phyloP scores from a whole-genome alignment of 2,797 vertebrate genomes.

The Lepidocolaptes lacrymiger region DNA sequence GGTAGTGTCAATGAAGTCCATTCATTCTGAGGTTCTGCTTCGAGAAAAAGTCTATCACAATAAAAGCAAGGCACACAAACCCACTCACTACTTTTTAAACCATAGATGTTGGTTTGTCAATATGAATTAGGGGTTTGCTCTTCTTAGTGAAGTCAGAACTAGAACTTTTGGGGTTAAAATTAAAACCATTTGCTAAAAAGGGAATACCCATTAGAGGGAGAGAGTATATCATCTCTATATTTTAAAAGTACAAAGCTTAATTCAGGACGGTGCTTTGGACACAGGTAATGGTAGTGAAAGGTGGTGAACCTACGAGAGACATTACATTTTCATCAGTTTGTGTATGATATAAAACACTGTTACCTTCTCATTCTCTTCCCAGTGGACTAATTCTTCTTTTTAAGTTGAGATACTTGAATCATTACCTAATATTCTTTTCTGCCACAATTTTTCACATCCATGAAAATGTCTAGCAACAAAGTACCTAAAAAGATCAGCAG shows the following conservation, averaged over 20 bases:
- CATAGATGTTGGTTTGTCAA: not conserved
- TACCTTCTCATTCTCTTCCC: not conserved
- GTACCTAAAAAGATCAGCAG: not conserved
- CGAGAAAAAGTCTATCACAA: not conserved
- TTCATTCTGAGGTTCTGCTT: not conserved
- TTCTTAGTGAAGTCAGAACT: not conserved
- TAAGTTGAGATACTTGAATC: not conserved
- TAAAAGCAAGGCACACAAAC: not conserved
- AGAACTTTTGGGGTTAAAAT: not conserved
- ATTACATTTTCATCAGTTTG: not conserved
- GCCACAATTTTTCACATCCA: not conserved
- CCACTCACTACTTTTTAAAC: not conserved
- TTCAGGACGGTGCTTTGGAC: not conserved
- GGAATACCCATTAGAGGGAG: not conserved
- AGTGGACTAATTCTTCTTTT: not conserved
- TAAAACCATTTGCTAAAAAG: not conserved
- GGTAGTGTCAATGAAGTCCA: not conserved
- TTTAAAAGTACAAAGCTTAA: not conserved
- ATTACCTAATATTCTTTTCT: not conserved
- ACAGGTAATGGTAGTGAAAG: not conserved
- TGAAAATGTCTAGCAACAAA: not conserved
- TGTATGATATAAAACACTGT: not conserved
- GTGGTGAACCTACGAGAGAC: not conserved
- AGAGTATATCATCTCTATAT: not conserved
- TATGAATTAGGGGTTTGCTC: not conserved